A percentile compares a stretch with the other conserved stretches of the same genome.
phyloP scores from a whole-genome alignment of 64 coral and sea anemone genomes.

The Dendrophyllia cribrosa region DNA sequence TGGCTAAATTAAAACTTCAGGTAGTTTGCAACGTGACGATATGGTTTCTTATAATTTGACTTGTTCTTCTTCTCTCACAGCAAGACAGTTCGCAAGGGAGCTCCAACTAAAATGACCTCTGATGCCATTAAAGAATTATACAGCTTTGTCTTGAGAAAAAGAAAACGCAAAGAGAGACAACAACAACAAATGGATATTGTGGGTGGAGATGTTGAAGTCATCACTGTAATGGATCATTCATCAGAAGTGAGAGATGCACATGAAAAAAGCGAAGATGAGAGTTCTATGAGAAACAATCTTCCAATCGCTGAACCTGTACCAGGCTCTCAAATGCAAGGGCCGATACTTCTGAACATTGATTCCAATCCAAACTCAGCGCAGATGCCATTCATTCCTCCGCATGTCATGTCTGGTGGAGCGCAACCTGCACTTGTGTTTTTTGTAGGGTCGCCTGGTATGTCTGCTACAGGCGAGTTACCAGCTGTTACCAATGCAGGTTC shows the following conservation, averaged over 20 bases:
- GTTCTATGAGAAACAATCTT: not conserved
- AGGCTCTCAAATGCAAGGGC: not conserved
- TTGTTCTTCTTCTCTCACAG: conserved; percentile 12
- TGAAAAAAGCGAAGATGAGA: not conserved
- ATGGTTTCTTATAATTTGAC: not conserved
- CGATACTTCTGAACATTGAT: conserved; percentile 16
- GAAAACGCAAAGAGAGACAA: conserved; percentile 11
- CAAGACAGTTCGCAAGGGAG: conserved; percentile 46
- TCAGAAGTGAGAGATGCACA: not conserved
- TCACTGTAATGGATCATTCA: not conserved
- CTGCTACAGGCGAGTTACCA: conserved; percentile 24
- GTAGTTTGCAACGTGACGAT: too few species aligned
- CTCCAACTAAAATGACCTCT: conserved; percentile 57
- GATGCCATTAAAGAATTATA: conserved; percentile 50
- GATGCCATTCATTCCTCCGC: not conserved
- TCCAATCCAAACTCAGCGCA: not conserved
- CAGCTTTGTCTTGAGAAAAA: conserved; percentile 48
- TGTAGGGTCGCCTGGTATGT: conserved; percentile 4
- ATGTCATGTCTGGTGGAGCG: not conserved
- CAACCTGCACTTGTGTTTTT: conserved; percentile 62
- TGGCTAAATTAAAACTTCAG: too few species aligned
- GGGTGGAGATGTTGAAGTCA: not conserved
- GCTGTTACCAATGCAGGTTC: not conserved
- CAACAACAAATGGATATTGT: not conserved
- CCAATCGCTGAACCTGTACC: not conserved